A percentile compares a stretch with the other conserved stretches of the same genome.
These are phyloP conservation scores for Danaus plexippus DNA, from an alignment of 1,140 invertebrate genomes.

Conservation along the genomic window DNA sequence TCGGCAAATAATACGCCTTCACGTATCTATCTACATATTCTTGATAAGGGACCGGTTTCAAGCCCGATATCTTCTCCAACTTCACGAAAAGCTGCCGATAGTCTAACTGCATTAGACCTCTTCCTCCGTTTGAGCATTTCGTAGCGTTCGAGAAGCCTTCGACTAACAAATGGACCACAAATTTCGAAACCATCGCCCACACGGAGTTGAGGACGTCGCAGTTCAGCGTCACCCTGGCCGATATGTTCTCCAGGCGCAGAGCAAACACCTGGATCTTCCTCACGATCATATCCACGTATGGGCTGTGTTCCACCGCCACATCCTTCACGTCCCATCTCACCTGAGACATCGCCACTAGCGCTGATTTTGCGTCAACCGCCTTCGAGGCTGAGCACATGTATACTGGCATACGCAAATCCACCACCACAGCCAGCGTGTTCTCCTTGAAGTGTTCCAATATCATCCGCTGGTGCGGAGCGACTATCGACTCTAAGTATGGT, in stretches of 20 bases:
- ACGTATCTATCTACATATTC: constrained; percentile 95
- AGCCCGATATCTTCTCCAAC: constrained; percentile 86
- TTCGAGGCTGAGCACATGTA: constrained; percentile 88
- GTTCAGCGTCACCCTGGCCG: constrained; percentile 79
- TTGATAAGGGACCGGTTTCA: constrained; percentile 89
- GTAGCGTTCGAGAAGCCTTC: constrained; percentile 94
- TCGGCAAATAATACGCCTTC: constrained; percentile 96
- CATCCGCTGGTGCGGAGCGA: constrained; percentile 75
- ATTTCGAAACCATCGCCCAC: constrained; percentile 90
- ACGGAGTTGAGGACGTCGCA: constrained; percentile 78
- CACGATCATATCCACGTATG: constrained; percentile 85
- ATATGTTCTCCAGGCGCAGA: constrained; percentile 81
- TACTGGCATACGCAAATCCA: constrained; percentile 85
- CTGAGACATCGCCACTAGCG: constrained; percentile 88
- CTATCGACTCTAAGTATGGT: constrained; percentile 84
- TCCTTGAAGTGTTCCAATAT: constrained; percentile 84
- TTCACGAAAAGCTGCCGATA: constrained; percentile 95
- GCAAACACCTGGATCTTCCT: constrained; percentile 87
- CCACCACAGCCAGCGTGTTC: constrained; percentile 80
- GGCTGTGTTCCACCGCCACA: constrained; percentile 95
- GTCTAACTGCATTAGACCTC: constrained; percentile 98
- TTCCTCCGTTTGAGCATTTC: constrained; percentile 96
- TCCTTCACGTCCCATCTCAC: constrained; percentile 97
- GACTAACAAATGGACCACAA: constrained; percentile 88
- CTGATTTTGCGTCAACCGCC: constrained; percentile 84